Conservation (phyloP, 2,797 vertebrate genomes). For the Delichon dasypus region DNA sequence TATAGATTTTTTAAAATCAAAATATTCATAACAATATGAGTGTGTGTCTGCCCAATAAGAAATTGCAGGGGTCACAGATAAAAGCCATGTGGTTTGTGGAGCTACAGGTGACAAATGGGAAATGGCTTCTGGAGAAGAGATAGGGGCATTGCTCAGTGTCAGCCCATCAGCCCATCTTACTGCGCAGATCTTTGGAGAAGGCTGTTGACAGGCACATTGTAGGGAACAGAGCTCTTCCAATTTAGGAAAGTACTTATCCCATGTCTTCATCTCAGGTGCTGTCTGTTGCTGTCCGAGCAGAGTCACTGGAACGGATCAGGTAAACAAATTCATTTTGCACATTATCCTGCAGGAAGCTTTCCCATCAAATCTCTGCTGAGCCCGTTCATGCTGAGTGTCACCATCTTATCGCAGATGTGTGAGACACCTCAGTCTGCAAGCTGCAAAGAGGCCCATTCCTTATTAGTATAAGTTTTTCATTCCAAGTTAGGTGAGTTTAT, state of each 20-base stretch:
- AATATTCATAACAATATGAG: neutral
- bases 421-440: neutral
- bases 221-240: neutral
- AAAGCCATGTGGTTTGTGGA: neutral
- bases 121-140: neutral
- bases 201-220: neutral
- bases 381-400: neutral
- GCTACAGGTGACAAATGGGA: neutral
- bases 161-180: neutral
- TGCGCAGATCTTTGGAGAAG: neutral
- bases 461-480: neutral
- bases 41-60: neutral
- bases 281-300: neutral
- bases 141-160: neutral
- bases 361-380: neutral
- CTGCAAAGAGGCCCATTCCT: neutral
- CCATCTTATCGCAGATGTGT: neutral
- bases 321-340: neutral
- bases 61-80: neutral
- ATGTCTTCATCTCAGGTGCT: neutral
- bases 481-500: neutral
- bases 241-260: neutral
- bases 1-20: neutral
- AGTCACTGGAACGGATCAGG: neutral
- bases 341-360: neutral